Evolutionary conservation across 1,140 invertebrate genomes (phyloP), one percentile per base, ranked within the genome.

Genomic region (Mylabris phalerata): DNA sequence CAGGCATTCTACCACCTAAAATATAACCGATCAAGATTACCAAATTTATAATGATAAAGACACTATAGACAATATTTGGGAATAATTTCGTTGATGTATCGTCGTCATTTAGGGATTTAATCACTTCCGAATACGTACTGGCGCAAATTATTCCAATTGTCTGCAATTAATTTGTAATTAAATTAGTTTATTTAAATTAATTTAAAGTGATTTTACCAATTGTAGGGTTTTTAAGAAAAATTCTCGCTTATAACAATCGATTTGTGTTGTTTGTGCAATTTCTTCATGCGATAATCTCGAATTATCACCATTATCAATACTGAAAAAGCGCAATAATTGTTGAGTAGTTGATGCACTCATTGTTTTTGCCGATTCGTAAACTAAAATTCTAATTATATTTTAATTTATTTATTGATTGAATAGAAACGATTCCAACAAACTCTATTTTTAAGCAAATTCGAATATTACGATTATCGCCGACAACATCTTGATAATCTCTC

Each of bases 1-100:
- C 57, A 5, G 60, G 58, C 63, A 67, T 67, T 11, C 44, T 27
- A 38, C 61, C 49, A 6, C 62, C 65, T 5, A 67, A 43, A 4
- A 65, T 40, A 24, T 62, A 65, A 59, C 65, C 60, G 6, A 67
- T 40, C 24, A 58, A 48, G 3, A 65, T 63, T n/a, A 67, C 61
- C 38, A 55, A 57, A 39, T 60, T 65, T n/a, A 65, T 67, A 39
- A 67, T 67, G n/a, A 61, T 61, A 44, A 60, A 61, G 45, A 55
- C 52, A n/a, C 60, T 49, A 41, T 63, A 65, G 5, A 65, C 65
- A 10, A 67, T 49, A 46, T 67, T 61, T 3, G 62, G 65, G 13
- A 57, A 63, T 65, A 13, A 65, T 50, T 39, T 56, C 19, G 9
- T 42, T 45, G 38, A 49, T 41, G 11, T 39, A 56, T 5, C 25